These are phyloP conservation scores for Caretta caretta DNA, from an alignment of 2,113 vertebrate species.

Conservation along the genomic window DNA sequence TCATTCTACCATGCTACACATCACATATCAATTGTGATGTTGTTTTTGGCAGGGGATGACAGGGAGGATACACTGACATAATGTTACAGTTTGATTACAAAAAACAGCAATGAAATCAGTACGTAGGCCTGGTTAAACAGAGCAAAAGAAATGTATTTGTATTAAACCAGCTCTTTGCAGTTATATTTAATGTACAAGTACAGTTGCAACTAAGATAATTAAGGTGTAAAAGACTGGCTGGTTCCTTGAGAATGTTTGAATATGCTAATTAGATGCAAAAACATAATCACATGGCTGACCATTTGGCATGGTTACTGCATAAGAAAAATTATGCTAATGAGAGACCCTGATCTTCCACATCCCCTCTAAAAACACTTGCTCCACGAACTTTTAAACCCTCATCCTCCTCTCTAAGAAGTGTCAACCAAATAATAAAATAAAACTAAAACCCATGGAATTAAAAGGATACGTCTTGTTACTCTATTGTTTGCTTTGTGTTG, in stretches of 20 bases:
- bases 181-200: not conserved
- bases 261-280: constrained; percentile 5
- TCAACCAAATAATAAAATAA: not conserved
- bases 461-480: not conserved
- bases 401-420: not conserved
- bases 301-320: not conserved
- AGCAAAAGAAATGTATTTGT: not conserved
- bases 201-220: constrained; percentile 23
- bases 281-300: not conserved
- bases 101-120: not conserved
- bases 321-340: not conserved
- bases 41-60: not conserved
- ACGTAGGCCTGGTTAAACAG: not conserved
- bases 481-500: not conserved
- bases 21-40: not conserved
- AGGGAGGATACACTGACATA: not conserved
- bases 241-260: constrained; percentile 25
- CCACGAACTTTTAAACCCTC: not conserved
- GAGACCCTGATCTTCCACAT: not conserved
- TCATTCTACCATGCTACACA: not conserved
- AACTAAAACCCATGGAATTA: not conserved
- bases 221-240: not conserved
- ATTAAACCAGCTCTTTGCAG: not conserved
- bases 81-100: not conserved
- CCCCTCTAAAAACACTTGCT: rapidly evolving